Percentiles rank a stretch among this genome's conserved stretches.
Conservation (phyloP, 2,113 vertebrate genomes). For the Tragelaphus imberbis region DNA sequence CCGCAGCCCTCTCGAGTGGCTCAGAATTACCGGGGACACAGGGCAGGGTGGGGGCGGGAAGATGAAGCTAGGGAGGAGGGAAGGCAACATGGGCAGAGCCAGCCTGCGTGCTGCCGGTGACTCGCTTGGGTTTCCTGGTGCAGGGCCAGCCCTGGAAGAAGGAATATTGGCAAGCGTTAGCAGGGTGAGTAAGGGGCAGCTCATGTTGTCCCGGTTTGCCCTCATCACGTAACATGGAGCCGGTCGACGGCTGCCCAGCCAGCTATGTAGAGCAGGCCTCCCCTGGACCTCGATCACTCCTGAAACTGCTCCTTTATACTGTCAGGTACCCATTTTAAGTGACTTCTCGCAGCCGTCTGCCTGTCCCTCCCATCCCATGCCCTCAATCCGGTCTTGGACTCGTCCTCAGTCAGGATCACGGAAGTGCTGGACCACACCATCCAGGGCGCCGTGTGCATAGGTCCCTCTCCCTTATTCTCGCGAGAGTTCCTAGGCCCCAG, state of each 20-base stretch:
- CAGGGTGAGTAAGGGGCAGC: not conserved
- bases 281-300: not conserved
- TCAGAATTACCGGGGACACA: not conserved
- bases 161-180: not conserved
- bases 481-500: not conserved
- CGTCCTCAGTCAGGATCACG: not conserved
- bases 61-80: not conserved
- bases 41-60: not conserved
- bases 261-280: not conserved
- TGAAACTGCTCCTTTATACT: not conserved
- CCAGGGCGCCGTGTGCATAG: fast-evolving
- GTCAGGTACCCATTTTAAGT: not conserved
- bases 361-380: not conserved
- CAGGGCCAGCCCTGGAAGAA: not conserved
- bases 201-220: not conserved
- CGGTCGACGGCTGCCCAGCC: not conserved
- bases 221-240: not conserved
- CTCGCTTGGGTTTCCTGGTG: not conserved
- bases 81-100: not conserved
- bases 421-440: fast-evolving
- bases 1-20: not conserved
- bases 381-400: fast-evolving
- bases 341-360: not conserved
- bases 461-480: fast-evolving
- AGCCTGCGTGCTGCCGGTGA: not conserved